Base-by-base conservation (phyloP, 1,140 invertebrate genomes). In the Dreissena rostriformis region DNA sequence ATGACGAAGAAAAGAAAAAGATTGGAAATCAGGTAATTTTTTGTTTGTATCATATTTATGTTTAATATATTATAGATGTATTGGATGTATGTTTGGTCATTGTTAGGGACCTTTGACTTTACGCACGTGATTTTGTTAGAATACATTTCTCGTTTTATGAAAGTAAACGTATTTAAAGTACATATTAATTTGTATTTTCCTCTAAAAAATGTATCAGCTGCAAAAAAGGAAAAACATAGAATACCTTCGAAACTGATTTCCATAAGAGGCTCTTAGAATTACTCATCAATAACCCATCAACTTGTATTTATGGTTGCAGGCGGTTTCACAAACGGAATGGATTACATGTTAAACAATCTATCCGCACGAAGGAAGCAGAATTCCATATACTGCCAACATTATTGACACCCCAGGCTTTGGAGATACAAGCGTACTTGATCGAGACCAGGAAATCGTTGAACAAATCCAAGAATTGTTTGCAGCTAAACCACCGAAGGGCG, bases 391-490 rank as follows among this genome's bases (percentile, higher is more conserved):
- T 0, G 14, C 74, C 14, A 82, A 82, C 51, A 74, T 82, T 19
- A 82, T 82, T n/a, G 80, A 82, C 49, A 82, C 80, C 19, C 80
- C 80, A 51, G 80, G 80, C 7, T 82, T 82, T 29, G 80, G 80
- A 0, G 86, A 87, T 75, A 87, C 86, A 49, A 29, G 26, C 19
- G 22, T 1, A 29, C 26, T 87, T 66, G 29, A 66, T 28, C 0
- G 55, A 28, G 86, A 88, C 22, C 22, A 79, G 14, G 28, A 39
- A 22, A 84, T 86, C 19, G 55, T 82, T 29, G 75, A 83, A 28
- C 85, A 88, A 63, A 82, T 88, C 11, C 52, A 29, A 66, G 19
- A 82, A 19, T 51, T 87, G 11, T 88, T 87, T 67, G 8, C 22
- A 0, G 53, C 57, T 53, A 49, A 70, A 28, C 73, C 57, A 1